Percentiles rank a stretch among this genome's conserved stretches.
phyloP scores from a whole-genome alignment of 37 sponge, comb jelly and placozoan species.

The Petrosia ficiformis region DNA sequence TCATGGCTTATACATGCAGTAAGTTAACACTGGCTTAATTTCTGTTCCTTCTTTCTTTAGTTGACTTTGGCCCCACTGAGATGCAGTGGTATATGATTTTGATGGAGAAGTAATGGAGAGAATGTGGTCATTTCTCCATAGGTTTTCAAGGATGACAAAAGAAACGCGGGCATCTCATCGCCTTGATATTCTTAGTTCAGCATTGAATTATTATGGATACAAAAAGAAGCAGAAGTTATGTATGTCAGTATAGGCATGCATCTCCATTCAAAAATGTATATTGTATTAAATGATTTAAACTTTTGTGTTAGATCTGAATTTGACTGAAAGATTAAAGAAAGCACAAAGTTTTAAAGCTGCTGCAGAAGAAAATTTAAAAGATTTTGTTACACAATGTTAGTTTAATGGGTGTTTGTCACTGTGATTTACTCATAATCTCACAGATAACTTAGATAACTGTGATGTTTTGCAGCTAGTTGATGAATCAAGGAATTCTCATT shows the following conservation, averaged over 20 bases:
- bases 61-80: not conserved
- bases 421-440: not conserved
- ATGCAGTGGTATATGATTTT: not conserved
- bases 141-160: slow-evolving; percentile 6
- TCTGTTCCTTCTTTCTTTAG: not conserved
- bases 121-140: not conserved
- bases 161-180: slow-evolving; percentile 4
- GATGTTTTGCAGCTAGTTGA: not conserved
- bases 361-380: not conserved
- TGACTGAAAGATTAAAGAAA: not conserved
- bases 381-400: not conserved
- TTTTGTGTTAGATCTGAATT: not conserved
- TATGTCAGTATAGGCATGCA: too few relatives aligned
- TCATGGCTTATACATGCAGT: not conserved
- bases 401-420: not conserved
- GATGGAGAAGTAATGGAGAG: slow-evolving; percentile 13
- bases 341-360: not conserved
- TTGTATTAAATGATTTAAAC: not conserved
- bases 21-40: too few relatives aligned
- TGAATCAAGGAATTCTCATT: too few relatives aligned
- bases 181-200: not conserved
- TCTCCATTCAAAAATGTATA: too few relatives aligned
- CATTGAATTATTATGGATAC: not conserved
- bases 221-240: not conserved
- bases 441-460: not conserved